phyloP scores from a whole-genome alignment of 2,888 invertebrate species.

The Netelia melanura region DNA sequence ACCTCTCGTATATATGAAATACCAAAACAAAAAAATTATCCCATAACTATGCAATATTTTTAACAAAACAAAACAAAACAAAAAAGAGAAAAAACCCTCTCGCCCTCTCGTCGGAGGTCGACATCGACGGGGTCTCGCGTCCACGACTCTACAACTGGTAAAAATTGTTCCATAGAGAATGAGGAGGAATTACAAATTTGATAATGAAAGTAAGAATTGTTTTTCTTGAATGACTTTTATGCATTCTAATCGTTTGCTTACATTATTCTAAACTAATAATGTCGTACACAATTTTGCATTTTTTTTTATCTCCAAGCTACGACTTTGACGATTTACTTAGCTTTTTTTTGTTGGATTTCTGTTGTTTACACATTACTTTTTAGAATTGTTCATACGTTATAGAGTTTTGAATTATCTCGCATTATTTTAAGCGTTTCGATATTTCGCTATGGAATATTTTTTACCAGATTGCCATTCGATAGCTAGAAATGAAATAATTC shows the following conservation, averaged over 20 bases:
- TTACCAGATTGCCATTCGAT: background rate
- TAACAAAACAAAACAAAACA: background rate
- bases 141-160: conserved; percentile 69
- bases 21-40: conserved; percentile 44
- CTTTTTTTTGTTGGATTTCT: background rate
- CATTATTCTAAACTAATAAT: background rate
- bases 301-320: background rate
- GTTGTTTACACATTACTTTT: too few relatives aligned
- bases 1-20: conserved; percentile 69
- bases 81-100: conserved; percentile 56
- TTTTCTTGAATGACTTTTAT: background rate
- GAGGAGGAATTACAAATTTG: background rate
- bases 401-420: background rate
- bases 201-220: background rate
- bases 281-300: background rate
- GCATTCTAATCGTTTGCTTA: background rate
- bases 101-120: conserved; percentile 69
- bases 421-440: background rate
- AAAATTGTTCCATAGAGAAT: background rate
- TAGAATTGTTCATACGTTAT: too few relatives aligned
- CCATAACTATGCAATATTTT: conserved; percentile 23
- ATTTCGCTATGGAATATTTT: background rate
- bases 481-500: background rate
- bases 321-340: background rate
- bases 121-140: conserved; percentile 65